A percentile compares a stretch with the other conserved stretches of the same genome.
phyloP scores from a whole-genome alignment of 1,140 invertebrate species.

The Drosophila chauvacae region DNA sequence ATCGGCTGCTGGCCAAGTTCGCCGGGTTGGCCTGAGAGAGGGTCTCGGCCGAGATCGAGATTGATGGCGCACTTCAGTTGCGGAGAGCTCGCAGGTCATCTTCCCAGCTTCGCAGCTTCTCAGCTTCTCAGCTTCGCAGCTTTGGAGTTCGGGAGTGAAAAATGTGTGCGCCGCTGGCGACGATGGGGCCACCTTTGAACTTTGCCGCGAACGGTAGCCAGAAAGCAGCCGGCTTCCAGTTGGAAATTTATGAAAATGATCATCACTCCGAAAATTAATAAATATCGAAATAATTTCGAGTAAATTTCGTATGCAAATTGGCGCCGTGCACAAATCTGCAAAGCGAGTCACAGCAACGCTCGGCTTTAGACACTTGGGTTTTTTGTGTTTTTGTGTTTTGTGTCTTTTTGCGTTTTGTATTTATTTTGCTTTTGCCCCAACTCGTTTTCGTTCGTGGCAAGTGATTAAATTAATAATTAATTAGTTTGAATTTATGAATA shows the following conservation, averaged over 20 bases:
- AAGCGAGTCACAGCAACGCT: conserved; percentile 54
- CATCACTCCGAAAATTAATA: conserved; percentile 73
- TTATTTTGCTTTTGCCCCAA: conserved; percentile 18
- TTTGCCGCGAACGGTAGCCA: conserved; percentile 75
- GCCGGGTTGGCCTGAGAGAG: conserved; percentile 22
- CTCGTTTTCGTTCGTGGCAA: conserved; percentile 65
- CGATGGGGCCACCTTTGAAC: conserved; percentile 68
- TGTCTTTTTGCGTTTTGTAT: conserved; percentile 15
- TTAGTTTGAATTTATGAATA: conserved; percentile 84
- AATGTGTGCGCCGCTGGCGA: conserved; percentile 74
- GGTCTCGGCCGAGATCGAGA: conserved; percentile 46
- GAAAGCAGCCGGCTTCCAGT: conserved; percentile 43
- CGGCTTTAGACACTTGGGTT: conserved; percentile 75
- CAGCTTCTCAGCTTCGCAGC: conserved; percentile 4
- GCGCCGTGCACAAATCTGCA: conserved; percentile 62
- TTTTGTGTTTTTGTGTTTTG: conserved; percentile 12
- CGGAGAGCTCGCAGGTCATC: conserved; percentile 60
- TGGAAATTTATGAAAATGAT: conserved; percentile 65
- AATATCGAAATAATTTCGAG: conserved; percentile 79
- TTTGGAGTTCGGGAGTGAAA: conserved; percentile 69
- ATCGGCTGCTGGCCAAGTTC: conserved; percentile 56
- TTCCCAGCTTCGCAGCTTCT: not conserved
- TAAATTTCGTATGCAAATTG: conserved; percentile 76
- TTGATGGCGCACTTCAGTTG: conserved; percentile 73
- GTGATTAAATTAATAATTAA: conserved; percentile 84